Conservation (phyloP, 2,113 vertebrate genomes). For the Catharus fuscescens region DNA sequence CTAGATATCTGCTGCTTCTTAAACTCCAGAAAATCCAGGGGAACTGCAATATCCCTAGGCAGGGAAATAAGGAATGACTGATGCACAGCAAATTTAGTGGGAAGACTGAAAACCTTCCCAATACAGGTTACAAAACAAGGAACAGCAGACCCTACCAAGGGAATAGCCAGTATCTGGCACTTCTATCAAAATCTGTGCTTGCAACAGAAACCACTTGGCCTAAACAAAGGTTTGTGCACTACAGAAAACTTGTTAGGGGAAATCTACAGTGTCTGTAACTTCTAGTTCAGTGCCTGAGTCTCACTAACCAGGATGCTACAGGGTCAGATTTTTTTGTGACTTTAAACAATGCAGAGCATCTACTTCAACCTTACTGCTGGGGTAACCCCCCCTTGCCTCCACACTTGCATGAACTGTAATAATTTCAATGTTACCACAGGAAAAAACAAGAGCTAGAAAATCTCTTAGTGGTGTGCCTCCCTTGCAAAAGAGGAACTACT, state of each 20-base stretch:
- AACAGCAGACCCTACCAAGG: background rate
- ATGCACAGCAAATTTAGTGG: background rate
- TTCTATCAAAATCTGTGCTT: background rate
- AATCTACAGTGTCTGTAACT: background rate
- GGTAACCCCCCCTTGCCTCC: background rate
- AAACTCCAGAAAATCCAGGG: background rate
- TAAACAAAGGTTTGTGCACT: background rate
- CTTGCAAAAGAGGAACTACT: background rate
- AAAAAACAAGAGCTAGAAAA: background rate
- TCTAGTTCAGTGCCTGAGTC: background rate
- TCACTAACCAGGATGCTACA: background rate
- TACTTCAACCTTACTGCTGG: background rate
- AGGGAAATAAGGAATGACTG: background rate
- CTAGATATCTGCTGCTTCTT: background rate
- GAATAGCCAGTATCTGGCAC: background rate
- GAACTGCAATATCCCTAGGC: background rate
- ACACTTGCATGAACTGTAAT: background rate
- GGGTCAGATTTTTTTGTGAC: background rate
- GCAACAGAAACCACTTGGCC: background rate
- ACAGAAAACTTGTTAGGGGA: background rate
- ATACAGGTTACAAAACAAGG: background rate
- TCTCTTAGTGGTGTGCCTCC: background rate
- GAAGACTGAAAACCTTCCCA: background rate
- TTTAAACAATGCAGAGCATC: background rate
- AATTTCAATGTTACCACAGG: background rate